phyloP scores from a whole-genome alignment of 2,113 vertebrate genomes.

The Amphilophus citrinellus region DNA sequence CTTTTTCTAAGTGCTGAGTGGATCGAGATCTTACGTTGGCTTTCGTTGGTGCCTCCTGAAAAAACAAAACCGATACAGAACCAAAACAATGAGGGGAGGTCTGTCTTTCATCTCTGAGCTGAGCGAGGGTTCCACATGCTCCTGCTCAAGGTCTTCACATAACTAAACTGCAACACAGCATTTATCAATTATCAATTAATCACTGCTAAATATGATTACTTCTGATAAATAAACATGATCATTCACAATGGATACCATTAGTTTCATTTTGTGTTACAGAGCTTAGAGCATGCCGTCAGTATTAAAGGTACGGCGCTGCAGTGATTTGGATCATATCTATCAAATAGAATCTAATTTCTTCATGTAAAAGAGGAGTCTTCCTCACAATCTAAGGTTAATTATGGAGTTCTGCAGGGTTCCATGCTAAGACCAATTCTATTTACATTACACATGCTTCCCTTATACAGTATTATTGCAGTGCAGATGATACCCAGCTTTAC shows the following conservation, averaged over 20 bases:
- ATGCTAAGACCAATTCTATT: no score
- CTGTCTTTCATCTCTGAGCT: slow-evolving; percentile 68
- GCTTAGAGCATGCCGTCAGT: no score
- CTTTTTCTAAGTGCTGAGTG: slow-evolving; percentile 37
- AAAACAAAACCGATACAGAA: slow-evolving; percentile 69
- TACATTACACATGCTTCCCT: no score
- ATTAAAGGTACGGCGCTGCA: no score
- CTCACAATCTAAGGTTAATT: no score
- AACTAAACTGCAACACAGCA: slow-evolving; percentile 18
- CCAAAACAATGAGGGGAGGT: slow-evolving; percentile 63
- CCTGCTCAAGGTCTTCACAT: slow-evolving; percentile 36
- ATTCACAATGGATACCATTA: slow-evolving; percentile 9
- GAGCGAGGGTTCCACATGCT: slow-evolving; percentile 61
- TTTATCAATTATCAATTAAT: slow-evolving; percentile 50
- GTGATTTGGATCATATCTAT: no score
- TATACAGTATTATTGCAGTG: no score
- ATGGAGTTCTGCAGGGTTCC: no score
- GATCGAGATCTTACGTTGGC: slow-evolving; percentile 59
- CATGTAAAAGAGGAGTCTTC: no score
- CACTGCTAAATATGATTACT: slow-evolving; percentile 31
- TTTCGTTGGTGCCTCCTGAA: slow-evolving; percentile 66
- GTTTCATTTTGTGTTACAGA: neutral
- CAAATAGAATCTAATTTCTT: no score
- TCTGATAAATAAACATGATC: slow-evolving; percentile 6
- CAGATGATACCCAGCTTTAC: no score